phyloP scores from a whole-genome alignment of 2,797 vertebrate species.

The Hippoglossus hippoglossus region DNA sequence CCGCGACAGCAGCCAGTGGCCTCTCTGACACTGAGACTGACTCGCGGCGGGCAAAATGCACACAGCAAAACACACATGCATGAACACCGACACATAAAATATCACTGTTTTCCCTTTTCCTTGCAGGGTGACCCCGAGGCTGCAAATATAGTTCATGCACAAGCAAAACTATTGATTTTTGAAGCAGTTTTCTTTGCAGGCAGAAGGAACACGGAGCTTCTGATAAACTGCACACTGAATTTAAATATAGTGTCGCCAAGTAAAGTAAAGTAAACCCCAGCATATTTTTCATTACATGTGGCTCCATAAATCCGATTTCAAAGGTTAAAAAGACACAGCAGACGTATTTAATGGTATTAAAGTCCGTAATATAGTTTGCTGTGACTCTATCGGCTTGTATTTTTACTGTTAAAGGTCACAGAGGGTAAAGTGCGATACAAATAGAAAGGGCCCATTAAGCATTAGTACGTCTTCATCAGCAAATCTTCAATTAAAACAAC shows the following conservation, averaged over 20 bases:
- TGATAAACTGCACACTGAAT: slow-evolving; percentile 11
- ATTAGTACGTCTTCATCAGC: slow-evolving; percentile 78
- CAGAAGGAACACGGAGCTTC: neutral
- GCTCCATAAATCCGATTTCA: slow-evolving; percentile 31
- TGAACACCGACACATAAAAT: neutral
- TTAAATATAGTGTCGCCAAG: neutral
- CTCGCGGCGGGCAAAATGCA: slow-evolving; percentile 16
- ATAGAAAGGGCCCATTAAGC: slow-evolving; percentile 75
- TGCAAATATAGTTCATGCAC: slow-evolving; percentile 4
- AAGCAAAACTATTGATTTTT: neutral
- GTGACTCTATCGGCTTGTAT: slow-evolving; percentile 33
- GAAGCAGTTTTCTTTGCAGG: neutral
- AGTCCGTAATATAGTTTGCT: slow-evolving; percentile 25
- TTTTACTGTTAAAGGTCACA: slow-evolving; percentile 63
- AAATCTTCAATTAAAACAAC: slow-evolving; percentile 82
- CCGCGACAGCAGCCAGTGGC: slow-evolving; percentile 11
- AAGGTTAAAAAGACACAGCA: neutral
- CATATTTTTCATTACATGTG: slow-evolving; percentile 6
- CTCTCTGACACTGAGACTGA: slow-evolving; percentile 9
- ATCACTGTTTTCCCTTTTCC: neutral
- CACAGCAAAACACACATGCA: neutral
- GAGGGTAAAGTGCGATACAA: slow-evolving; percentile 61
- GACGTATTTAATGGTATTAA: slow-evolving; percentile 25
- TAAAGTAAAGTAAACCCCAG: neutral
- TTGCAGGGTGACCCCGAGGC: neutral